Evolutionary conservation across 2,797 vertebrate genomes (phyloP).

Genomic region (Nothura maculosa): DNA sequence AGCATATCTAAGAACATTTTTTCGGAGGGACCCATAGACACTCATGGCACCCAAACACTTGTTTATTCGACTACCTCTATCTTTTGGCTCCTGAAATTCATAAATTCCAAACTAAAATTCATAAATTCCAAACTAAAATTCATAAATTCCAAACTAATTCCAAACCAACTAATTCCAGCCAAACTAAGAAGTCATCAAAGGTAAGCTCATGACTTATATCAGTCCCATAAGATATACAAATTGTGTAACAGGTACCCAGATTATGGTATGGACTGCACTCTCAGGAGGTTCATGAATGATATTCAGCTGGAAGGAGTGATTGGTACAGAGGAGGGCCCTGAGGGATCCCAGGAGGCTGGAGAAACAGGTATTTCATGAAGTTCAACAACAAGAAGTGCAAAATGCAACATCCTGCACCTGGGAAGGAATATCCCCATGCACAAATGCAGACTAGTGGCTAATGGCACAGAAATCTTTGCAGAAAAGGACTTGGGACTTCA

Average conservation of each 20-base stretch:
- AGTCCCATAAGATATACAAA: neutral
- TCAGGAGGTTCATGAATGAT: neutral
- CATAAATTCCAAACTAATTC: neutral
- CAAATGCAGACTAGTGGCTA: neutral
- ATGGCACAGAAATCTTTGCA: neutral
- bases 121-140: neutral
- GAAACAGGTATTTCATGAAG: neutral
- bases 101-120: neutral
- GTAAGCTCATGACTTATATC: neutral
- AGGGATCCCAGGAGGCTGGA: neutral
- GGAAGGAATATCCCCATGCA: neutral
- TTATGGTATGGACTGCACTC: too few species aligned
- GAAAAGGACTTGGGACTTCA: neutral
- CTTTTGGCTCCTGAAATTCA: neutral
- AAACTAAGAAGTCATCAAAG: neutral
- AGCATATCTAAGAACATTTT: neutral
- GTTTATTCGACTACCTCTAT: neutral
- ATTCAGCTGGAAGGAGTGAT: neutral
- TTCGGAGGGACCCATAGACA: neutral
- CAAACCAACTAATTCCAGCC: too few species aligned
- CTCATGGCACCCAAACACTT: neutral
- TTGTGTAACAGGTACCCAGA: neutral
- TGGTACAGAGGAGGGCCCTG: neutral
- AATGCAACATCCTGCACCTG: neutral
- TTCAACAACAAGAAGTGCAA: neutral